These are phyloP conservation scores for Thaumatotibia leucotreta DNA, from an alignment of 1,140 invertebrate species.

Conservation along the genomic window DNA sequence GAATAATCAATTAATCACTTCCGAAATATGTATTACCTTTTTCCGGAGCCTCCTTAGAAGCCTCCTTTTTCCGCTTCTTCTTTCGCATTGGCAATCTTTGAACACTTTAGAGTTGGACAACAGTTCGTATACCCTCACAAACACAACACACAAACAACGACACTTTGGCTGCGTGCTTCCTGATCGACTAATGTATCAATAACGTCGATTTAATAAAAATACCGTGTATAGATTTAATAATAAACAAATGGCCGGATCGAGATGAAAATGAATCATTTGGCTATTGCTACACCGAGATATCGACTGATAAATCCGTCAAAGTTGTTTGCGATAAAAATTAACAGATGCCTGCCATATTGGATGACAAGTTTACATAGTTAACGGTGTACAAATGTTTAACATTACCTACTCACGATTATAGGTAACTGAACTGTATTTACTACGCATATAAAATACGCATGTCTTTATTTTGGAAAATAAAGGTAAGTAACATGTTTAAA, in stretches of 20 bases:
- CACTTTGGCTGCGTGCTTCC: slow-evolving; percentile 6
- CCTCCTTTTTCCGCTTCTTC: slow-evolving; percentile 69
- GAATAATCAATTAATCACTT: too few relatives aligned
- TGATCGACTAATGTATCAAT: slow-evolving; percentile 12
- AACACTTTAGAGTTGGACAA: slow-evolving; percentile 62
- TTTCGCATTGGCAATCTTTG: slow-evolving; percentile 72
- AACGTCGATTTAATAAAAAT: background rate
- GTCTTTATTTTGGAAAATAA: background rate
- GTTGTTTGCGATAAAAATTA: slow-evolving; percentile 66
- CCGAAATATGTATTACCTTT: too few relatives aligned
- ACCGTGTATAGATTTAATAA: slow-evolving; percentile 27
- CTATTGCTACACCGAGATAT: slow-evolving; percentile 50
- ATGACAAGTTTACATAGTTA: slow-evolving; percentile 35
- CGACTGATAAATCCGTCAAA: slow-evolving; percentile 44
- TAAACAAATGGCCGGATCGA: slow-evolving; percentile 35
- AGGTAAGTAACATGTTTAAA: background rate
- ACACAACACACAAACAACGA: slow-evolving; percentile 46
- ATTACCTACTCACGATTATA: slow-evolving; percentile 14
- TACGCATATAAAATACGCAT: background rate
- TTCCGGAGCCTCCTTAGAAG: slow-evolving; percentile 49
- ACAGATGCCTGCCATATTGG: slow-evolving; percentile 36
- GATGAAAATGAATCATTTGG: slow-evolving; percentile 46
- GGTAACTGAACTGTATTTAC: slow-evolving; percentile 22
- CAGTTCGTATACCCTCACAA: slow-evolving; percentile 61
- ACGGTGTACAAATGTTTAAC: slow-evolving; percentile 21